Percentiles rank a stretch among this genome's conserved stretches.
Conservation (phyloP, 2,113 vertebrate species). For the Tonatia bakeri region DNA sequence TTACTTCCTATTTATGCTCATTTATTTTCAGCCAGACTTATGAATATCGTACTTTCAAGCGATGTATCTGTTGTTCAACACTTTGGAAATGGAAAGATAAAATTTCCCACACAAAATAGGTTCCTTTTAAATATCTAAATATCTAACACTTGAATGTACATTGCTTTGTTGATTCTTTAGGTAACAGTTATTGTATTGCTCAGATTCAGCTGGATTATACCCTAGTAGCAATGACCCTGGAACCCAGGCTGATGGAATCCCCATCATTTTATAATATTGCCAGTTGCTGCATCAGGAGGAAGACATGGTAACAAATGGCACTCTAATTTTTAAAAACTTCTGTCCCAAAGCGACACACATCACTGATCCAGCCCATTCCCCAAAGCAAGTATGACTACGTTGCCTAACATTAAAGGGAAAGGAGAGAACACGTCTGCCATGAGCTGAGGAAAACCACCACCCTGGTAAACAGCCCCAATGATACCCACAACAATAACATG, state of each 20-base stretch:
- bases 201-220: neutral
- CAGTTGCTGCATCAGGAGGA: neutral
- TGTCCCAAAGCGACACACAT: neutral
- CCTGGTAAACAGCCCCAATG: neutral
- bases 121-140: neutral
- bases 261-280: neutral
- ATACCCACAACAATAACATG: neutral
- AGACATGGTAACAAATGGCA: neutral
- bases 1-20: neutral
- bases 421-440: neutral
- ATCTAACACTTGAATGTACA: neutral
- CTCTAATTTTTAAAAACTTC: neutral
- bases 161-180: neutral
- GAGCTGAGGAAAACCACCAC: neutral
- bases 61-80: neutral
- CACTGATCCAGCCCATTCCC: neutral
- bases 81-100: neutral
- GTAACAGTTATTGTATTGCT: neutral
- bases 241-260: neutral
- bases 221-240: neutral
- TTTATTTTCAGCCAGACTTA: neutral
- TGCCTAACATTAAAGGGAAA: neutral
- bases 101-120: neutral
- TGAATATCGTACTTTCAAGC: neutral
- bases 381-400: neutral